Conservation (phyloP, 2,888 invertebrate species). For the Torymus auratus region DNA sequence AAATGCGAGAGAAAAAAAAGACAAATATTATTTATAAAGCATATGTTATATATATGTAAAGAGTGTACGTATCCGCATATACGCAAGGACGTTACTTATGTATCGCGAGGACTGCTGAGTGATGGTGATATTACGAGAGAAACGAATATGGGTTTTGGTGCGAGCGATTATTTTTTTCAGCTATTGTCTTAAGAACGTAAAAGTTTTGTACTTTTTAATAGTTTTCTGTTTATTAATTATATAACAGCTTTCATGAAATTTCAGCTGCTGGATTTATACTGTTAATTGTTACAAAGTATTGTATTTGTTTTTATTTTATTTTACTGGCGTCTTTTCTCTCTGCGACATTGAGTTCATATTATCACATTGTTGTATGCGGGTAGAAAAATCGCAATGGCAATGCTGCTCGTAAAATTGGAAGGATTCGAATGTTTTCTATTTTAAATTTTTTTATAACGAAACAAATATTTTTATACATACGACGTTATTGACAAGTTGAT, state of each 20-base stretch:
- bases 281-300: conserved; percentile 44
- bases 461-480: conserved; percentile 16
- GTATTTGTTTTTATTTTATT: conserved; percentile 34
- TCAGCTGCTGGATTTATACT: conserved; percentile 4
- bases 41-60: conserved; percentile 28
- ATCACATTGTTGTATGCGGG: no score
- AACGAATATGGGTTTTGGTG: not conserved
- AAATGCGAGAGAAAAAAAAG: conserved; percentile 24
- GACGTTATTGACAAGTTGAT: not conserved
- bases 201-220: conserved; percentile 23
- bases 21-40: conserved; percentile 41
- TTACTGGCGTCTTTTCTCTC: no score
- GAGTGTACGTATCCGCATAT: conserved; percentile 31
- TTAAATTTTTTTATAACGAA: no score
- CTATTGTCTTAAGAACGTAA: not conserved
- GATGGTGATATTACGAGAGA: not conserved
- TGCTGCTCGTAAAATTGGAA: no score
- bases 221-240: conserved; percentile 13
- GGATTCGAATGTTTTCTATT: no score
- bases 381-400: no score
- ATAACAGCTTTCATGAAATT: conserved; percentile 2
- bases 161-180: conserved; percentile 16
- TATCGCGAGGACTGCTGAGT: not conserved
- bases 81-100: conserved; percentile 14
- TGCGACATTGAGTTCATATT: no score